Base-by-base conservation (phyloP, 2,888 invertebrate genomes). In the Silvanus unidentatus region DNA sequence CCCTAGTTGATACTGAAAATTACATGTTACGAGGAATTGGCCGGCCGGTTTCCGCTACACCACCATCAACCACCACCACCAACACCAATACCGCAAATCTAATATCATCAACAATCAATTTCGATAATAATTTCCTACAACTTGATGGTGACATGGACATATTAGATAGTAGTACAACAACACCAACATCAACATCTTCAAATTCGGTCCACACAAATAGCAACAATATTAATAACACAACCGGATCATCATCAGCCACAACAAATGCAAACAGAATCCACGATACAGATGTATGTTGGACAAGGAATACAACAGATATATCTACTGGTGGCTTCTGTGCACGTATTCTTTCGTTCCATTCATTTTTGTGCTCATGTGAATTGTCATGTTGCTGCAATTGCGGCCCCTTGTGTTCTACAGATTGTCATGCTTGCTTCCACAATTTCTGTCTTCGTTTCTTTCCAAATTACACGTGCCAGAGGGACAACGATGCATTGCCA, bases 371-470 rank as follows among this genome's bases (percentile, higher is more conserved):
- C 63, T 68, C 71, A 50, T 75, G 74, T 65, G 68, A 69, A 51
- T 59, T 69, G 57, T 68, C 73, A 48, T 79, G 79, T 73, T 79
- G 79, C 70, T 79, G 79, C 72, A 77, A 76, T 73, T 80, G 80
- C 69, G 77, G 75, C 66, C 74, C 76, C 68, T 69, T 77, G 63
- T 79, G 77, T 70, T 75, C 78, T 60, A 65, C 76, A 78, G 81
- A 81, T 71, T 81, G 81, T 70, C 77, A 79, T 69, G 75, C 77
- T 63, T 80, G 80, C 71, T 79, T 79, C 74, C 80, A 80, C 72
- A 73, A 73, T 64, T 74, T 76, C 59, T 81, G 81, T 71, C 68
- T 71, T 49, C 68, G 72, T 28, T 71, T 70, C 58, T 65, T 70
- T 52, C 58, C 65, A 54, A 66, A 66, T 46, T 67, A 71, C 58